Percentiles rank a stretch among this genome's conserved stretches.
Evolutionary conservation across 2,113 vertebrate species (phyloP).

Genomic region (Leptodactylus fuscus): DNA sequence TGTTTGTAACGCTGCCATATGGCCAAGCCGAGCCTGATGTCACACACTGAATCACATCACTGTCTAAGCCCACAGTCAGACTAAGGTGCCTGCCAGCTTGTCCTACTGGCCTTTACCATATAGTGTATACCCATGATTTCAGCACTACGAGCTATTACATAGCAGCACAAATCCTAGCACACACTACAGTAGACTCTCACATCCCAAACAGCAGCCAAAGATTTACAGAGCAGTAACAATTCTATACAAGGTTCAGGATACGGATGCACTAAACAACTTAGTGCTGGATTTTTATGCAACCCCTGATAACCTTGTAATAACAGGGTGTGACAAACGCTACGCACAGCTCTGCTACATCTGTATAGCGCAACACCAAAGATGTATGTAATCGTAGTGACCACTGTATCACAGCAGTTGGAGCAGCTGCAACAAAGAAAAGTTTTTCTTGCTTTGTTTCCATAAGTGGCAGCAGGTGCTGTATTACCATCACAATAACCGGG

Average conservation of each 20-base stretch:
- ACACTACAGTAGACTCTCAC: too few relatives aligned
- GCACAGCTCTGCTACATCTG: not conserved
- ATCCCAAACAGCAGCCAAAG: too few relatives aligned
- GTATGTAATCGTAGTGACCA: not conserved
- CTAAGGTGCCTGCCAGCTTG: slow-evolving; percentile 66
- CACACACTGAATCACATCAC: slow-evolving; percentile 67
- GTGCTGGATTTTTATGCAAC: too few relatives aligned
- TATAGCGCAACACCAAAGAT: not conserved
- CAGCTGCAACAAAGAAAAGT: not conserved
- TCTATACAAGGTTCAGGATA: not conserved
- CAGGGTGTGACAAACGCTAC: not conserved
- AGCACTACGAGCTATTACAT: not conserved
- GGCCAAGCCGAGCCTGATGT: slow-evolving; percentile 71
- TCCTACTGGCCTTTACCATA: not conserved
- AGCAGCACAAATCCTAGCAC: not conserved
- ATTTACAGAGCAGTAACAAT: not conserved
- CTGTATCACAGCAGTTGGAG: not conserved
- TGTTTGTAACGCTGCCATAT: slow-evolving; percentile 69
- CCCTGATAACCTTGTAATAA: not conserved
- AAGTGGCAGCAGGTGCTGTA: not conserved
- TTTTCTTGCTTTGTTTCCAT: not conserved
- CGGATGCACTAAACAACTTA: too few relatives aligned
- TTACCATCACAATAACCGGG: not conserved
- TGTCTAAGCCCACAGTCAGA: slow-evolving; percentile 67
- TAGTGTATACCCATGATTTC: not conserved